Conservation (phyloP, 2,797 vertebrate species). For the Leptodactylus fallax region DNA sequence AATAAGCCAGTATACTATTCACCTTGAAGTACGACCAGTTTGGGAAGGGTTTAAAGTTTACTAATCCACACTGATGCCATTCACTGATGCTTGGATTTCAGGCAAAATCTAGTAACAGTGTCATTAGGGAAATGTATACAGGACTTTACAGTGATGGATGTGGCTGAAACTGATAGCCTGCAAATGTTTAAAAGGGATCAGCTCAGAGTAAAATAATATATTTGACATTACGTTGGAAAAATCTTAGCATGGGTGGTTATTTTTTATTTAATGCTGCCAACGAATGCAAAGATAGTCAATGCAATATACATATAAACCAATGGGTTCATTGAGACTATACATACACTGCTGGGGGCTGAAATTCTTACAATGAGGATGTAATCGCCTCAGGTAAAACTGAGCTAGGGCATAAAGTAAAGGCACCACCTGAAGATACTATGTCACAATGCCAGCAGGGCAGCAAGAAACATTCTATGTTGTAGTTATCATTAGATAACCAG, state of each 20-base stretch:
- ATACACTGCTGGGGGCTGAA: neutral
- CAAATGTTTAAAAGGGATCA: conserved; percentile 47
- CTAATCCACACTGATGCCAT: conserved; percentile 54
- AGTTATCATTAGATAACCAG: neutral
- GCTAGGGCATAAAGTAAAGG: neutral
- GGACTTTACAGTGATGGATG: conserved; percentile 53
- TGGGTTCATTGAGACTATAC: neutral
- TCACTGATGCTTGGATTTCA: conserved; percentile 47
- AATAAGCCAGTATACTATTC: conserved; percentile 10
- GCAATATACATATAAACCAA: neutral
- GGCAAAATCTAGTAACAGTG: conserved; percentile 40
- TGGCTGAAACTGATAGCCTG: conserved; percentile 41
- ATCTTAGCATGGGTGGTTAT: neutral
- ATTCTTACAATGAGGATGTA: neutral
- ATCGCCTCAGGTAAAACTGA: neutral
- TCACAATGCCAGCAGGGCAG: neutral
- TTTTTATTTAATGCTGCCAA: neutral
- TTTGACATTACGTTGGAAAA: neutral
- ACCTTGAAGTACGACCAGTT: conserved; percentile 20
- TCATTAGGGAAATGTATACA: conserved; percentile 57
- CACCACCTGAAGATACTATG: neutral
- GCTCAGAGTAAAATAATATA: conserved; percentile 1
- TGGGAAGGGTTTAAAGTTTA: conserved; percentile 39
- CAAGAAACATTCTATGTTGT: neutral
- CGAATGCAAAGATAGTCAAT: neutral